A percentile compares a stretch with the other conserved stretches of the same genome.
These are phyloP conservation scores for Theocolax elegans DNA, from an alignment of 1,140 invertebrate species.

Conservation along the genomic window DNA sequence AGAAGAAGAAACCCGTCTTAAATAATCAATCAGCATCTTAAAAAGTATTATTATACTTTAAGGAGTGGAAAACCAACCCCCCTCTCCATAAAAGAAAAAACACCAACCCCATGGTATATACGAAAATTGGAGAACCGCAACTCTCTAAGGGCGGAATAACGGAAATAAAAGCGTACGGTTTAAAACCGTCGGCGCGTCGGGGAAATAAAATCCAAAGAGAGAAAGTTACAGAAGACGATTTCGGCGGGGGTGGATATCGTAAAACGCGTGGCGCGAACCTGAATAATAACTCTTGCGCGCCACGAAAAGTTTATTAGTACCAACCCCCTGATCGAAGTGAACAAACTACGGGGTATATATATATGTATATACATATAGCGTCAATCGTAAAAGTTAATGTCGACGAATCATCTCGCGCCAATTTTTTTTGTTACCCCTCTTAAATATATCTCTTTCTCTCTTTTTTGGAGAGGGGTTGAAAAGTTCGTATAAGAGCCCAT, in stretches of 20 bases:
- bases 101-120: too few relatives aligned
- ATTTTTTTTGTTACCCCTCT: too few relatives aligned
- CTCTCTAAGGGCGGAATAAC: too few relatives aligned
- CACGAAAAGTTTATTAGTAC: slow-evolving; percentile 34
- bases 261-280: slow-evolving; percentile 5
- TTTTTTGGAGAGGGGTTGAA: not conserved
- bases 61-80: too few relatives aligned
- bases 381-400: slow-evolving; percentile 37
- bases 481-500: not conserved
- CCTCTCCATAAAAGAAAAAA: too few relatives aligned
- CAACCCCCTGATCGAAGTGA: slow-evolving; percentile 22
- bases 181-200: not conserved
- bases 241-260: too few relatives aligned
- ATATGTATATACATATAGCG: not conserved
- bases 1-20: too few relatives aligned
- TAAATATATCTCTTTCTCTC: too few relatives aligned
- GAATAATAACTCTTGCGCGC: slow-evolving; percentile 38
- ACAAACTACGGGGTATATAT: too few relatives aligned
- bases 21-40: too few relatives aligned
- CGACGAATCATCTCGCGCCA: slow-evolving; percentile 34
- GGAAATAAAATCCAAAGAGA: slow-evolving; percentile 10
- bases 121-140: slow-evolving; percentile 29
- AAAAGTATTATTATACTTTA: too few relatives aligned
- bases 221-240: slow-evolving; percentile 37
- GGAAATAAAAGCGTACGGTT: slow-evolving; percentile 24